Evolutionary conservation across 2,797 vertebrate genomes (phyloP).

Genomic region (Bovichtus diacanthus): DNA sequence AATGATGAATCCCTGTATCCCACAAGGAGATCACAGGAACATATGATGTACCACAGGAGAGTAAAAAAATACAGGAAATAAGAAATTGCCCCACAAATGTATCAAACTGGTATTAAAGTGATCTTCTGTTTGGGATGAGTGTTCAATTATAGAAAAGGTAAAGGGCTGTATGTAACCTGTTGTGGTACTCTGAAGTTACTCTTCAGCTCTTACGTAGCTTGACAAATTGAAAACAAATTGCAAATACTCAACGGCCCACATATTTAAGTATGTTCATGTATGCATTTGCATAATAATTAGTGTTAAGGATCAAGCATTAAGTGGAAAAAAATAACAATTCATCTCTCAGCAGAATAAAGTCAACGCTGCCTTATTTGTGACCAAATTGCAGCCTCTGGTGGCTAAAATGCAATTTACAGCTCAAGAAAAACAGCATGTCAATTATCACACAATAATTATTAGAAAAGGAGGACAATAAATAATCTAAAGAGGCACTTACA

Average conservation of each 20-base stretch:
- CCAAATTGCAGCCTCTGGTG: conserved; percentile 74
- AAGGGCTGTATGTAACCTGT: too few relatives aligned
- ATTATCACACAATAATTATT: neutral
- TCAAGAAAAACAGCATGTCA: neutral
- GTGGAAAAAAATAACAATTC: neutral
- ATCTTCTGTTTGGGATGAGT: neutral
- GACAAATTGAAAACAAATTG: neutral
- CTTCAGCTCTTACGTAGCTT: neutral
- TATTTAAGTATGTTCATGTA: neutral
- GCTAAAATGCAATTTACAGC: conserved; percentile 15
- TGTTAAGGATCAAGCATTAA: neutral
- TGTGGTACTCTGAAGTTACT: neutral
- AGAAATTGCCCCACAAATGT: neutral
- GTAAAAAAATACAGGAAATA: neutral
- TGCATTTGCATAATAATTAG: neutral
- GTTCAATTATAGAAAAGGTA: neutral
- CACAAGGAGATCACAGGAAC: neutral
- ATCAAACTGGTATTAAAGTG: neutral
- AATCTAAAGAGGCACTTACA: neutral
- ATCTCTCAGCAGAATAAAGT: neutral
- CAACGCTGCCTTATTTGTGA: conserved; percentile 44
- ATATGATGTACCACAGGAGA: conserved; percentile 27
- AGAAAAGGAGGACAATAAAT: neutral
- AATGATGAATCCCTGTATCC: conserved; percentile 1
- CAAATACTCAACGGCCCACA: neutral